Evolutionary conservation across 2,888 invertebrate genomes (phyloP).

Genomic region (Blera fallax): DNA sequence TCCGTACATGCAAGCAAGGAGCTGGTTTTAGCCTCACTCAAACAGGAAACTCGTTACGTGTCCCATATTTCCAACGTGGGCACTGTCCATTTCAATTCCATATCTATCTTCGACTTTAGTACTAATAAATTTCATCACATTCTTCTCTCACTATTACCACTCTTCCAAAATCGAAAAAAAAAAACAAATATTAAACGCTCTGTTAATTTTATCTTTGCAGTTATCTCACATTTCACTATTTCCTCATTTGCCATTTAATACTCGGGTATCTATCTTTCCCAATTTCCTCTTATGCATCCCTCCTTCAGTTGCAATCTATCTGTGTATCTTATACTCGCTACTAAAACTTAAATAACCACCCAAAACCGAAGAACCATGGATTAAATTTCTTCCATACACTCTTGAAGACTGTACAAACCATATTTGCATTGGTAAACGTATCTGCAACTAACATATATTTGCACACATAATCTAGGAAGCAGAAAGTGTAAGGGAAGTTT

Average conservation of each 20-base stretch:
- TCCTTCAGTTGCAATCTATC: neutral
- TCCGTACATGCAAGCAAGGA: neutral
- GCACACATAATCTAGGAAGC: slow-evolving; percentile 54
- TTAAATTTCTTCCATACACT: slow-evolving; percentile 45
- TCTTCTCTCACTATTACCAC: neutral
- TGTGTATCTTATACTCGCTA: neutral
- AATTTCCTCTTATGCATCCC: slow-evolving; percentile 6
- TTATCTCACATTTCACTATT: slow-evolving; percentile 53
- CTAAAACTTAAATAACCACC: slow-evolving; percentile 15
- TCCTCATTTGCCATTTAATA: slow-evolving; percentile 66
- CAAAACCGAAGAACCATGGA: slow-evolving; percentile 52
- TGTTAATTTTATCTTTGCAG: slow-evolving; percentile 5
- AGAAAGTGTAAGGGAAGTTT: slow-evolving; percentile 7
- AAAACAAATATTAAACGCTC: slow-evolving; percentile 21
- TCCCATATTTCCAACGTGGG: slow-evolving; percentile 1
- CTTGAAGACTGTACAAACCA: neutral
- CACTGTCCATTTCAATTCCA: neutral
- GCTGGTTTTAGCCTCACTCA: neutral
- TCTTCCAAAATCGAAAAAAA: neutral
- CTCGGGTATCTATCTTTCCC: slow-evolving; percentile 31
- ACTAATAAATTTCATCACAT: slow-evolving; percentile 6
- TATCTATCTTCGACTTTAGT: neutral
- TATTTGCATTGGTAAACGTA: slow-evolving; percentile 1
- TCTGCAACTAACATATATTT: neutral
- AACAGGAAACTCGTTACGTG: slow-evolving; percentile 21